These are phyloP conservation scores for Heterohyrax brucei DNA, from an alignment of 2,797 vertebrate species.

Conservation along the genomic window DNA sequence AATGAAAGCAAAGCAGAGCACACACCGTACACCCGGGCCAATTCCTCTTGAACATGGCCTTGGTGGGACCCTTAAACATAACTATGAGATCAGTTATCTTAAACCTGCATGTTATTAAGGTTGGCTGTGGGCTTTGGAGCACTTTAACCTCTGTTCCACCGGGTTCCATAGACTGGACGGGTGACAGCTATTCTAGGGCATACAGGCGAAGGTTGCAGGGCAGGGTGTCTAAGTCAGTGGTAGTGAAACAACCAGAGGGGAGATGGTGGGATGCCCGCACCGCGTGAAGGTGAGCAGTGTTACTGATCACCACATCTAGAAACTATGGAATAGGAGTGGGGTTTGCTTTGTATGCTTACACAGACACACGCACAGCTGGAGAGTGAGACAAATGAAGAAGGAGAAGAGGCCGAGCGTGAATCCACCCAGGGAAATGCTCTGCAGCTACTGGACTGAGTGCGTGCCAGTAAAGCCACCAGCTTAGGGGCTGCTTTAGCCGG, in stretches of 20 bases:
- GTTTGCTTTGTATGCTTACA: too few relatives aligned
- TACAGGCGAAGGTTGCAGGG: too few relatives aligned
- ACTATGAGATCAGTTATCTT: background rate
- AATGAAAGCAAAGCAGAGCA: background rate
- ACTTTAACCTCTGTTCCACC: too few relatives aligned
- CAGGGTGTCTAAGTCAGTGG: too few relatives aligned
- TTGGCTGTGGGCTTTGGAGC: background rate
- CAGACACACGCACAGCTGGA: too few relatives aligned
- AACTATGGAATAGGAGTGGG: too few relatives aligned
- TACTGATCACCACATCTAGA: too few relatives aligned
- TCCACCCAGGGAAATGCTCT: background rate
- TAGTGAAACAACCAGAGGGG: too few relatives aligned
- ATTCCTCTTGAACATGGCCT: accelerated
- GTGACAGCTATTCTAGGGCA: too few relatives aligned
- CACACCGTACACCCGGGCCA: background rate
- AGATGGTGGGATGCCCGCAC: too few relatives aligned
- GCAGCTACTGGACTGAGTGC: background rate
- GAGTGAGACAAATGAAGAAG: background rate
- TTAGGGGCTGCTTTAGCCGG: background rate
- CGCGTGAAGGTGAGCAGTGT: too few relatives aligned
- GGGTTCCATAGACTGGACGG: too few relatives aligned
- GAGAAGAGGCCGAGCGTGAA: background rate
- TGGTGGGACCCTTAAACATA: background rate
- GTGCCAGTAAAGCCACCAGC: background rate
- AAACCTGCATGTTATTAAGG: background rate